Conservation (phyloP, 2,888 invertebrate species). For the Teleogryllus oceanicus region DNA sequence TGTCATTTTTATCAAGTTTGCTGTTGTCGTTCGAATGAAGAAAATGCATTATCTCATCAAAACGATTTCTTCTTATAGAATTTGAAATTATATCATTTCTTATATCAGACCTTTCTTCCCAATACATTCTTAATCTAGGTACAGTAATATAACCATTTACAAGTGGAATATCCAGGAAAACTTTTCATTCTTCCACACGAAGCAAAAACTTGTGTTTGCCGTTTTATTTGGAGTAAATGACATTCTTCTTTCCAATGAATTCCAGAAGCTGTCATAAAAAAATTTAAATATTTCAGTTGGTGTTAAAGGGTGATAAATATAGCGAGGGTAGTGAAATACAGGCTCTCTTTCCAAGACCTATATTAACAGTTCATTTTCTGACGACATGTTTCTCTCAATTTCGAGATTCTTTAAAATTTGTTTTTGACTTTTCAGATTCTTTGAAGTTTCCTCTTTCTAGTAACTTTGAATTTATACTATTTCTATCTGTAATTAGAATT, state of each 20-base stretch:
- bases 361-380: neutral
- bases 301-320: neutral
- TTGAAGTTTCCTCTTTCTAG: neutral
- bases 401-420: neutral
- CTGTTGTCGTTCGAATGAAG: neutral
- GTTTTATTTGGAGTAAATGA: neutral
- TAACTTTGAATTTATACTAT: neutral
- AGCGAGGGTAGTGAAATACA: neutral
- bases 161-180: neutral
- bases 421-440: neutral
- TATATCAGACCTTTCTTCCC: neutral
- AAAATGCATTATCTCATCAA: conserved; percentile 21
- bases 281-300: conserved; percentile 19
- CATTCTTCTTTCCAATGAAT: neutral
- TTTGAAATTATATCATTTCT: neutral
- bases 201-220: neutral
- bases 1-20: neutral
- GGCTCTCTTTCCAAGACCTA: neutral
- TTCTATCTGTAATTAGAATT: neutral
- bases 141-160: neutral
- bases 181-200: neutral
- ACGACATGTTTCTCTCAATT: neutral
- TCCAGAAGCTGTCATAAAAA: conserved; percentile 8
- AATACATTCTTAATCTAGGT: neutral
- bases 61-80: conserved; percentile 20